Evolutionary conservation across 2,113 vertebrate genomes (phyloP).

Genomic region (Hemicordylus capensis): DNA sequence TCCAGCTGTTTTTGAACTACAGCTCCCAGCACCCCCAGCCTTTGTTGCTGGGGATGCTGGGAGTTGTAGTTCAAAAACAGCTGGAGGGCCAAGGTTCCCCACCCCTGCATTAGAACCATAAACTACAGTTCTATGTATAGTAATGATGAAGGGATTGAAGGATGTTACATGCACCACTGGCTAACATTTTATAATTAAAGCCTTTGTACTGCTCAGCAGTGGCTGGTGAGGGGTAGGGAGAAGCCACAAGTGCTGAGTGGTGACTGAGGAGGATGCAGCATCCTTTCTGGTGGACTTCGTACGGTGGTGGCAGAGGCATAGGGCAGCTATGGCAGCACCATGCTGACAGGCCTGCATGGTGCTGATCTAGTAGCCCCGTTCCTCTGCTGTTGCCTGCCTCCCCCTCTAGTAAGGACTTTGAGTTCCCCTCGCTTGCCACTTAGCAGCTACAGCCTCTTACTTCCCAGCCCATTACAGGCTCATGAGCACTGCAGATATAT

Average conservation of each 20-base stretch:
- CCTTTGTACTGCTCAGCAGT: slow-evolving; percentile 52
- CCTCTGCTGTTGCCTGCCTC: not conserved
- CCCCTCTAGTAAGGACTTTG: no score
- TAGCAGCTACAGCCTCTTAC: not conserved
- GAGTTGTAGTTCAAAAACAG: no score
- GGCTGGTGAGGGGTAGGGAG: not conserved
- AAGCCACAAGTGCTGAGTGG: not conserved
- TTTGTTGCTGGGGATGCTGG: no score
- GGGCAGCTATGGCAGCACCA: no score
- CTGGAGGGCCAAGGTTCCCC: no score
- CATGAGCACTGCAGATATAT: not conserved
- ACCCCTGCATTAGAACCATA: slow-evolving; percentile 16
- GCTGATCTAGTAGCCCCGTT: not conserved
- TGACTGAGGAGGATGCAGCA: not conserved
- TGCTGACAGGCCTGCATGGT: not conserved
- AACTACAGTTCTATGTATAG: slow-evolving; percentile 45
- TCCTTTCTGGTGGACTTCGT: not conserved
- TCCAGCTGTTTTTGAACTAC: no score
- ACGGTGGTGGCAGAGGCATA: not conserved
- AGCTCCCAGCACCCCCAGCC: no score
- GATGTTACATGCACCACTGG: slow-evolving; percentile 63
- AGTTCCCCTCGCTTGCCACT: not conserved
- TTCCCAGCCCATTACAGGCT: not conserved
- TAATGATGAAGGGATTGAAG: slow-evolving; percentile 53
- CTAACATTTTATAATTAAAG: slow-evolving; percentile 58